Evolutionary conservation across 2,797 vertebrate species (phyloP).

Genomic region (Eidolon dupreanum): DNA sequence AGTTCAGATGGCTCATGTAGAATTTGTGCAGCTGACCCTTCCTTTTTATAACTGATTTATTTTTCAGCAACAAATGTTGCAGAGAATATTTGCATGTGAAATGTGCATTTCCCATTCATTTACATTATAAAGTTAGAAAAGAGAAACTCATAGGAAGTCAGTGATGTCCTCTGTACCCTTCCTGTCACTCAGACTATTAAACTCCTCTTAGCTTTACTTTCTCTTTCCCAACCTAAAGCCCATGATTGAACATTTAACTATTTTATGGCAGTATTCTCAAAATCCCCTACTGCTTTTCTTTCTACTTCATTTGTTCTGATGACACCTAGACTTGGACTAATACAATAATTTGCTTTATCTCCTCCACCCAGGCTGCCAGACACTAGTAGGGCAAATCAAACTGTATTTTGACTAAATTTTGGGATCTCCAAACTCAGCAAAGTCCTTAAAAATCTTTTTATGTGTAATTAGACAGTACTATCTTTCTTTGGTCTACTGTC

Average conservation of each 20-base stretch:
- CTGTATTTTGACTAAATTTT: background rate
- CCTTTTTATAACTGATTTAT: constrained; percentile 1
- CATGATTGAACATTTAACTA: background rate
- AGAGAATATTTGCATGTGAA: background rate
- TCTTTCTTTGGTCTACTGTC: background rate
- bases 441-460: background rate
- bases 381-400: background rate
- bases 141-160: background rate
- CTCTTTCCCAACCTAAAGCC: background rate
- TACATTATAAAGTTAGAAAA: background rate
- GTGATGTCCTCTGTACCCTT: background rate
- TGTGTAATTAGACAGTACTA: background rate
- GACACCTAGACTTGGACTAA: background rate
- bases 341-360: background rate
- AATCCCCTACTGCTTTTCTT: background rate
- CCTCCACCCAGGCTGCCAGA: background rate
- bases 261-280: background rate
- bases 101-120: background rate
- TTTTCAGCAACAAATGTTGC: background rate
- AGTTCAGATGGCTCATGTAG: background rate
- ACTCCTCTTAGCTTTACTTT: background rate
- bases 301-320: background rate
- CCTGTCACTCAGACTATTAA: background rate
- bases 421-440: background rate
- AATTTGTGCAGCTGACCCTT: background rate